Evolutionary conservation across 2,113 vertebrate species (phyloP), one percentile per base, ranked within the genome.

Genomic region (Capricornis sumatraensis): DNA sequence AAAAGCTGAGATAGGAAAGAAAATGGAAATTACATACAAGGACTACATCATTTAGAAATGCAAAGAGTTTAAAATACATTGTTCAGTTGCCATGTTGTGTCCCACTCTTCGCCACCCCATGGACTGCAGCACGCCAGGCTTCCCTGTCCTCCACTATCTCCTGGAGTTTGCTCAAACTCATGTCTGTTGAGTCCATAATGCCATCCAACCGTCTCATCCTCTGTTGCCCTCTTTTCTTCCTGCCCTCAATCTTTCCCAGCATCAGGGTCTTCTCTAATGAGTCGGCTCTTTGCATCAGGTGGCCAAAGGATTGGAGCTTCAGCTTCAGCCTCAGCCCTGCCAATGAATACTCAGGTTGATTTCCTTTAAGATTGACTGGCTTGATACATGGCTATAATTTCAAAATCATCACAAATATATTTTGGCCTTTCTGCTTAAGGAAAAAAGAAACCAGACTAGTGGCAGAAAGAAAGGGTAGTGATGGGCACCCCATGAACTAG

Each of bases 1-100:
- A 91, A 89, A 89, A 58, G n/a, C 50, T 67, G 45, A 92, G 87
- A 43, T 87, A 92, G 89, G 40, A 90, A 86, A 93, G 23, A 87
- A 93, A 78, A 87, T 4, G 9, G 27, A 76, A 89, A 82, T 21
- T 43, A 94, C 21, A 30, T 14, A 40, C 33, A 89, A 87, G 71
- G 57, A 62, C 14, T 14, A 45, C 23, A 52, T 47, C 36, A 93
- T 87, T 55, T 91, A 62, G 36, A 93, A 82, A 58, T 30, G n/a
- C 1, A 71, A 96, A 94, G 40, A 76, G 33, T 74, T 87, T 87
- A 76, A 89, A 93, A 93, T 76, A 7, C 13, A 10, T 74, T 71
- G 4, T 74, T 74, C 67, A 74, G 19, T 40, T 74, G 19, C 19
- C n/a, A 23, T 6, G n/a, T 6, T 40, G n/a, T 71, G 10, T 71